Conservation (phyloP, 2,113 vertebrate genomes). For the Recurvirostra avosetta region DNA sequence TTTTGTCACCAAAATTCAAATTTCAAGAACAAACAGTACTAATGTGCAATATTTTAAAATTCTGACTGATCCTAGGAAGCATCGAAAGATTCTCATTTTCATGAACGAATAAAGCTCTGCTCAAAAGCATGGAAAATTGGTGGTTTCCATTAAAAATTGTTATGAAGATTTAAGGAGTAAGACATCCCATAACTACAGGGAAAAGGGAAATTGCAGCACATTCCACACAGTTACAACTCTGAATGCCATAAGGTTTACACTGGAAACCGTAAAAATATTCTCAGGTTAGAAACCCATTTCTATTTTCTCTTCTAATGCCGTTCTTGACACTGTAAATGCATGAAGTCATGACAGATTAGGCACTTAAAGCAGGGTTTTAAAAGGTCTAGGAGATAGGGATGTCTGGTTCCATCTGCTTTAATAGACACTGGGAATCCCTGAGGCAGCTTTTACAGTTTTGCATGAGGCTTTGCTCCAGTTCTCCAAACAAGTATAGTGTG, state of each 20-base stretch:
- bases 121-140: background rate
- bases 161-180: background rate
- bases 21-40: background rate
- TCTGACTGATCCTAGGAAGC: background rate
- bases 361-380: background rate
- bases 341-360: background rate
- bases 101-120: background rate
- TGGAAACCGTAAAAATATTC: background rate
- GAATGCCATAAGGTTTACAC: background rate
- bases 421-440: background rate
- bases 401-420: background rate
- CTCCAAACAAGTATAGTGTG: background rate
- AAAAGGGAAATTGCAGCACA: background rate
- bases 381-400: background rate
- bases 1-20: background rate
- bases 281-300: background rate
- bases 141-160: background rate
- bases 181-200: background rate
- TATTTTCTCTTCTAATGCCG: background rate
- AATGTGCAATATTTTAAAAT: background rate
- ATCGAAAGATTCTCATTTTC: background rate
- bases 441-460: background rate
- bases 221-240: background rate
- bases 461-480: background rate
- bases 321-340: background rate